Percentiles rank a stretch among this genome's conserved stretches.
Evolutionary conservation across 2,888 invertebrate genomes (phyloP).

Genomic region (Drosophila affinis): DNA sequence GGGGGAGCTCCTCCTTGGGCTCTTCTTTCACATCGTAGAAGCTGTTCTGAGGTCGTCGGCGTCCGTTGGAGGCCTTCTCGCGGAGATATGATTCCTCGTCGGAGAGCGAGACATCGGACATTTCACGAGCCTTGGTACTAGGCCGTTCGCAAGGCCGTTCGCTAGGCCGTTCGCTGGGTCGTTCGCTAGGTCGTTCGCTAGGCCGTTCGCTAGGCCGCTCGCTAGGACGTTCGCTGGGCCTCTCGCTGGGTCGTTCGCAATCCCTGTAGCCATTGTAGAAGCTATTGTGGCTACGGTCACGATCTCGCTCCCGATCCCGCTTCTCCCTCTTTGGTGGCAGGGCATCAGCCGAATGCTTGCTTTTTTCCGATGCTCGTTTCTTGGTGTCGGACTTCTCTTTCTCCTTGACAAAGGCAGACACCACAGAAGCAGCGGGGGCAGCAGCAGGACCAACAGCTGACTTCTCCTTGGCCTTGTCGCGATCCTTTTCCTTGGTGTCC

Average conservation of each 20-base stretch:
- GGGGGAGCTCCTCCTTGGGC: not conserved
- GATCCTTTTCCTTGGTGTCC: slow-evolving; percentile 54
- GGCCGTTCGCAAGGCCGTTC: slow-evolving; percentile 2
- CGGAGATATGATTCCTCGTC: slow-evolving; percentile 82
- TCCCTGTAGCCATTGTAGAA: slow-evolving; percentile 73
- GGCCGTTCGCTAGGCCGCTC: slow-evolving; percentile 7
- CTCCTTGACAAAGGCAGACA: slow-evolving; percentile 19
- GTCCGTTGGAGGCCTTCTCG: slow-evolving; percentile 54
- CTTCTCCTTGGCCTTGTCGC: slow-evolving; percentile 54
- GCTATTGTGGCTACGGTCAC: slow-evolving; percentile 55
- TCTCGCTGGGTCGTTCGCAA: slow-evolving; percentile 14
- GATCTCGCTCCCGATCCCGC: slow-evolving; percentile 25
- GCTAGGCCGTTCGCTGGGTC: slow-evolving; percentile 8
- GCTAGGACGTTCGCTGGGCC: not conserved
- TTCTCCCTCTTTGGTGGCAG: slow-evolving; percentile 26
- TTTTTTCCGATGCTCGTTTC: slow-evolving; percentile 20
- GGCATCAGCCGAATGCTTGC: not conserved
- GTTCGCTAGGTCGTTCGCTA: not conserved
- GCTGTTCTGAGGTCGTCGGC: slow-evolving; percentile 52
- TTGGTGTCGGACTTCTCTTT: slow-evolving; percentile 42
- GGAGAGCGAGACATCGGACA: slow-evolving; percentile 82
- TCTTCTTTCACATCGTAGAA: slow-evolving; percentile 63
- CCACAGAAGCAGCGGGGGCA: not conserved
- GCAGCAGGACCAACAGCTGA: not conserved
- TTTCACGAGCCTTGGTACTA: slow-evolving; percentile 38